Percentiles rank a stretch among this genome's conserved stretches.
phyloP scores from a whole-genome alignment of 2,888 invertebrate genomes.

The Calliscelio sp. region DNA sequence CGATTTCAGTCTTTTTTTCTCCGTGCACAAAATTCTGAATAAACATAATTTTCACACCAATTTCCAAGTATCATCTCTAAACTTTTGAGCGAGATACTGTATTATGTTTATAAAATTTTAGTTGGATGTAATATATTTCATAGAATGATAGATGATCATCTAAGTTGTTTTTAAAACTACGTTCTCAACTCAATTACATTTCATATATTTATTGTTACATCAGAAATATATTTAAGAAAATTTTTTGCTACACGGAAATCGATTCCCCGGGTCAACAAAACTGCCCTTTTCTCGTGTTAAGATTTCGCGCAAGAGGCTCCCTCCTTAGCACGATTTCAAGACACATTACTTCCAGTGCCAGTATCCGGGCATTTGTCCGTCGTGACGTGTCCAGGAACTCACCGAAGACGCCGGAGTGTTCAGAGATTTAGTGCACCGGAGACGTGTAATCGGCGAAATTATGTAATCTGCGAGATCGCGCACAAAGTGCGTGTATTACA shows the following conservation, averaged over 20 bases:
- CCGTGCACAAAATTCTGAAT: too few species aligned
- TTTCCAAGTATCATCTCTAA: too few species aligned
- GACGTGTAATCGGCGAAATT: slow-evolving; percentile 66
- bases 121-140: too few species aligned
- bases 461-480: slow-evolving; percentile 62
- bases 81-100: too few species aligned
- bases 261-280: slow-evolving; percentile 54
- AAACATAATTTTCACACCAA: too few species aligned
- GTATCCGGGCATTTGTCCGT: slow-evolving; percentile 86
- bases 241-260: slow-evolving; percentile 47
- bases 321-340: slow-evolving; percentile 79
- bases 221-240: too few species aligned
- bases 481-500: slow-evolving; percentile 64
- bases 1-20: too few species aligned
- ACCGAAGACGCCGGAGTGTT: slow-evolving; percentile 66
- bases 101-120: too few species aligned
- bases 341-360: slow-evolving; percentile 85
- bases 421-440: slow-evolving; percentile 65
- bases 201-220: too few species aligned
- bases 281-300: slow-evolving; percentile 54
- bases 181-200: too few species aligned
- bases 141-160: too few species aligned
- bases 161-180: too few species aligned
- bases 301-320: slow-evolving; percentile 53
- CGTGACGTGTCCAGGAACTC: slow-evolving; percentile 84